phyloP scores from a whole-genome alignment of 2,888 invertebrate genomes.

The Leuctra nigra region DNA sequence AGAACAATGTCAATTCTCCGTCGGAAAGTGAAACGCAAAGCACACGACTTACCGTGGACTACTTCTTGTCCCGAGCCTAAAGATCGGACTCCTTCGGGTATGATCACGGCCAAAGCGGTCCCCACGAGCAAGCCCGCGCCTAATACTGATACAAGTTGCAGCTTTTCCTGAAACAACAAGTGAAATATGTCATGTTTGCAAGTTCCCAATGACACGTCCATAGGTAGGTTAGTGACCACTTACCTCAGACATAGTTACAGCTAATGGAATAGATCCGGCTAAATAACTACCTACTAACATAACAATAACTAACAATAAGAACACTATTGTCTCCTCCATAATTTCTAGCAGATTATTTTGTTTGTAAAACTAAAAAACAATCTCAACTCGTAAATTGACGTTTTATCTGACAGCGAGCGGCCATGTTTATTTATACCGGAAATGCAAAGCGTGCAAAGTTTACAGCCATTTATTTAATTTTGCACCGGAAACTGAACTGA shows the following conservation, averaged over 20 bases:
- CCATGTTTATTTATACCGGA: no score
- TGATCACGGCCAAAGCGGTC: slow-evolving; percentile 94
- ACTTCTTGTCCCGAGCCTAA: slow-evolving; percentile 43
- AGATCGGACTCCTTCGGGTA: slow-evolving; percentile 95
- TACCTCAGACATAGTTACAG: slow-evolving; percentile 93
- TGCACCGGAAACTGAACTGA: no score
- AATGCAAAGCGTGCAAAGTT: no score
- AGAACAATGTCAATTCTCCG: neutral
- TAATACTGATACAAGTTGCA: slow-evolving; percentile 88
- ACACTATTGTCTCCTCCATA: slow-evolving; percentile 79
- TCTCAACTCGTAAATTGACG: no score
- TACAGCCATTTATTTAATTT: no score
- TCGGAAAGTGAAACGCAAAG: no score
- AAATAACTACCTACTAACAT: slow-evolving; percentile 96
- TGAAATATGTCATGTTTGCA: no score
- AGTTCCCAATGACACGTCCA: neutral
- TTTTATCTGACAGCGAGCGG: no score
- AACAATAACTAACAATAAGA: slow-evolving; percentile 76
- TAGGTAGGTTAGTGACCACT: slow-evolving; percentile 33
- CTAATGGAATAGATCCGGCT: slow-evolving; percentile 90
- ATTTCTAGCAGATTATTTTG: no score
- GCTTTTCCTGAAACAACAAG: slow-evolving; percentile 70
- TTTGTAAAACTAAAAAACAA: no score
- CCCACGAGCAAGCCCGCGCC: slow-evolving; percentile 97
- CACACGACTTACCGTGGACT: neutral